A percentile compares a stretch with the other conserved stretches of the same genome.
Evolutionary conservation across 2,113 vertebrate species (phyloP).

Genomic region (Dicentrarchus labrax): DNA sequence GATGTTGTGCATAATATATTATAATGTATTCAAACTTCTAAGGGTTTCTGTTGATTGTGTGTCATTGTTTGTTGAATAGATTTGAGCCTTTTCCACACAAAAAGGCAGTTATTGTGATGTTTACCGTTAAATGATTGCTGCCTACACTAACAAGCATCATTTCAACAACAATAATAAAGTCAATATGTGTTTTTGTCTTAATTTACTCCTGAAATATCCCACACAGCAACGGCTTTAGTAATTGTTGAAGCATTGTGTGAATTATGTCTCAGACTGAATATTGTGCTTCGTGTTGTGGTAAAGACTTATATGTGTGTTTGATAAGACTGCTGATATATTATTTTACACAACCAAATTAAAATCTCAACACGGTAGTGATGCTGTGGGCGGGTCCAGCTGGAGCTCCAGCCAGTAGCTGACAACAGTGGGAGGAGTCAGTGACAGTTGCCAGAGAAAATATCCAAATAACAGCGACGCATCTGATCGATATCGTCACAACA

Average conservation of each 20-base stretch:
- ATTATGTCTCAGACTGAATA: background rate
- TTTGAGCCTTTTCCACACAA: background rate
- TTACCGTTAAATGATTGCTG: background rate
- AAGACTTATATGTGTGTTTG: background rate
- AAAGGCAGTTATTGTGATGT: background rate
- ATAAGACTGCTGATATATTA: background rate
- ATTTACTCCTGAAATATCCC: background rate
- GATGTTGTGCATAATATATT: background rate
- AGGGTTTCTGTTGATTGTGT: background rate
- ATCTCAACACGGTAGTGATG: background rate
- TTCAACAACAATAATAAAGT: background rate
- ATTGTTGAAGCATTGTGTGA: background rate
- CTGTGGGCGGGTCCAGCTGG: conserved; percentile 43
- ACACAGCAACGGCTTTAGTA: background rate
- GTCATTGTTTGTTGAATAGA: background rate
- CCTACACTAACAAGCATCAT: background rate
- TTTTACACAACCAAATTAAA: conserved; percentile 10
- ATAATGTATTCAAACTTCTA: background rate
- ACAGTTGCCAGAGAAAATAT: conserved; percentile 66
- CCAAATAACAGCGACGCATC: conserved; percentile 38
- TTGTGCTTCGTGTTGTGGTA: background rate
- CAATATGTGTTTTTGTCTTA: background rate
- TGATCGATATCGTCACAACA: background rate
- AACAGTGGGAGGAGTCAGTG: conserved; percentile 59
- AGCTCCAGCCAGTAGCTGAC: conserved; percentile 54